Evolutionary conservation across 1,140 invertebrate genomes (phyloP).

Genomic region (Sycobia sp.): DNA sequence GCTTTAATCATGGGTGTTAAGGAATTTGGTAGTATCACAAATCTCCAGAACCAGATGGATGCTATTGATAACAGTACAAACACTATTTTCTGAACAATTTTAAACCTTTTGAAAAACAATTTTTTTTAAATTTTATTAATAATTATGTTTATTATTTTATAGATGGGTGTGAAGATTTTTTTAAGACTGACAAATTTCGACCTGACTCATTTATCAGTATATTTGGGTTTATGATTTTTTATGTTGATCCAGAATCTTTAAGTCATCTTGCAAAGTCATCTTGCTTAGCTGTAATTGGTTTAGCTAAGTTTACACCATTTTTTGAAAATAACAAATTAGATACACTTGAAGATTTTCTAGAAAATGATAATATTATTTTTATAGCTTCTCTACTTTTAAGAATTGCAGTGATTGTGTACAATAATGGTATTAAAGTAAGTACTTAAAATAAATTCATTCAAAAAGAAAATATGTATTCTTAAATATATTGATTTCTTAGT

Average conservation of each 20-base stretch:
- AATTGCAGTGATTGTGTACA: not conserved
- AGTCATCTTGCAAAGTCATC: not conserved
- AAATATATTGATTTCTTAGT: too few relatives aligned
- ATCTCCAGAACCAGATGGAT: not conserved
- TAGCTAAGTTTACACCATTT: not conserved
- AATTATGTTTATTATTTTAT: not conserved
- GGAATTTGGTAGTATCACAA: slow-evolving; percentile 17
- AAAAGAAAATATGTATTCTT: too few relatives aligned
- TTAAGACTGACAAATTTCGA: not conserved
- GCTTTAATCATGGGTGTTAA: slow-evolving; percentile 7
- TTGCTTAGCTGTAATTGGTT: not conserved
- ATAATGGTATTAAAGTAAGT: slow-evolving; percentile 16
- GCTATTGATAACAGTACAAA: not conserved
- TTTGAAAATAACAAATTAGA: slow-evolving; percentile 1
- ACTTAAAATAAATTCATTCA: not conserved
- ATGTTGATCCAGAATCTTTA: not conserved
- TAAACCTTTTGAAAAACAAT: not conserved
- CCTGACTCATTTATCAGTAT: slow-evolving; percentile 4
- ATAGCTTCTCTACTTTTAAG: slow-evolving; percentile 11
- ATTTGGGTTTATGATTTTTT: slow-evolving; percentile 14
- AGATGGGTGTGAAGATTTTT: not conserved
- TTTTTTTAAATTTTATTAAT: not conserved
- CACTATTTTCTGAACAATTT: not conserved
- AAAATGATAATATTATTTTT: slow-evolving; percentile 16
- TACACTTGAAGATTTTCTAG: not conserved